Evolutionary conservation across 2,888 invertebrate genomes (phyloP).

Genomic region (Drosophila cognata): DNA sequence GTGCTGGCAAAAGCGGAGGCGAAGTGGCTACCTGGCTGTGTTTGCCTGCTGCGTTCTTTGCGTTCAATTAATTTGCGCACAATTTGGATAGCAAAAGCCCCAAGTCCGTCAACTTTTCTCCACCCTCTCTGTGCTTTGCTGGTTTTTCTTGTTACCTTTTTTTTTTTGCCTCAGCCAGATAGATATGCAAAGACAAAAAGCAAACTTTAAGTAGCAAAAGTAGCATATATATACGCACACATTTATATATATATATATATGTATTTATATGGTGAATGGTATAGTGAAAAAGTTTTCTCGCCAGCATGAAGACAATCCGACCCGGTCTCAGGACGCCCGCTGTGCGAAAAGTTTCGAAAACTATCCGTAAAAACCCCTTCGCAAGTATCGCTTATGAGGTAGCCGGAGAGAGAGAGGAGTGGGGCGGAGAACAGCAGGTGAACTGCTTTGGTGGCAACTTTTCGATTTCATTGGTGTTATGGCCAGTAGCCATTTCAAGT

Average conservation of each 20-base stretch:
- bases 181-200: constrained; percentile 75
- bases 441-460: constrained; percentile 56
- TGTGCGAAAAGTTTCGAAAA: constrained; percentile 69
- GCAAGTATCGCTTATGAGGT: constrained; percentile 40
- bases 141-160: constrained; percentile 27
- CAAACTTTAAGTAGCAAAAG: constrained; percentile 80
- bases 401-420: neutral
- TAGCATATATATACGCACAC: constrained; percentile 34
- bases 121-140: constrained; percentile 1
- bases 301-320: constrained; percentile 28
- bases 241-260: constrained; percentile 10
- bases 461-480: constrained; percentile 73
- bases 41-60: constrained; percentile 78
- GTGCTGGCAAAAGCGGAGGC: neutral
- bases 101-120: constrained; percentile 64
- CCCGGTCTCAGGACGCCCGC: constrained; percentile 39
- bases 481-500: constrained; percentile 49
- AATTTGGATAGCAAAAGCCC: constrained; percentile 68
- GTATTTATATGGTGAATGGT: constrained; percentile 32
- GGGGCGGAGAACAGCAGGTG: constrained; percentile 54
- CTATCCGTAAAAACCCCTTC: constrained; percentile 71
- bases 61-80: constrained; percentile 81
- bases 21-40: constrained; percentile 32
- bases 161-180: constrained; percentile 27
- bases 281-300: constrained; percentile 67